Evolutionary conservation across 2,888 invertebrate genomes (phyloP), one percentile per base, ranked within the genome.

Genomic region (Drosophila paucipuncta): DNA sequence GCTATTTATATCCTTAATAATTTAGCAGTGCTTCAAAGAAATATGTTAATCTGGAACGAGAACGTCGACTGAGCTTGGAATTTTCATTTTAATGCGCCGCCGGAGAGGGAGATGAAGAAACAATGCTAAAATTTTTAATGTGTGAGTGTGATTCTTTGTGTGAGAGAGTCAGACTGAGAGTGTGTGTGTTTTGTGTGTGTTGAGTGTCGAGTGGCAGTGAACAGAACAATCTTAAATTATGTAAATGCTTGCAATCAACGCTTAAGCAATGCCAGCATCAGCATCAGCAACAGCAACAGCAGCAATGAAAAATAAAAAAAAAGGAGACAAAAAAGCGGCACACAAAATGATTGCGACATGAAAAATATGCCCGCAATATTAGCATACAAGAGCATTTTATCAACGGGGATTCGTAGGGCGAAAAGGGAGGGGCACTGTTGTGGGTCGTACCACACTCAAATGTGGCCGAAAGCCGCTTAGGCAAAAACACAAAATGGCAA

Each of bases 231-330:
- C 88, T 85, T 85, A 89, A 85, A 85, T 85, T 89, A 89, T 87
- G 89, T 83, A 89, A 89, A 87, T 87, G 78, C 85, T 82, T 80
- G 87, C 89, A 87, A 89, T 87, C 86, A 87, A 83, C 85, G 83
- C 85, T 82, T 85, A 76, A 83, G 76, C 77, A 78, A 74, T 81
- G 70, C 81, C 68, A 76, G 33, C 72, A 62, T 65, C 64, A 76
- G 16, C 62, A 57, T 53, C 62, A 58, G 54, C 61, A 35, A 25
- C 28, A 30, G 30, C 50, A 50, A 50, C 58, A 60, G 37, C 43
- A 57, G 58, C 35, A 64, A 53, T 59, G 63, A 52, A 63, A 52
- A 57, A 53, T 41, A 37, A 71, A 47, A 69, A 49, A 53, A 53
- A 47, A 59, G 49, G 35, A 55, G 25, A 65, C 54, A 73, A 43